Conservation (phyloP, 2,797 vertebrate genomes). For the Malurus splendens region DNA sequence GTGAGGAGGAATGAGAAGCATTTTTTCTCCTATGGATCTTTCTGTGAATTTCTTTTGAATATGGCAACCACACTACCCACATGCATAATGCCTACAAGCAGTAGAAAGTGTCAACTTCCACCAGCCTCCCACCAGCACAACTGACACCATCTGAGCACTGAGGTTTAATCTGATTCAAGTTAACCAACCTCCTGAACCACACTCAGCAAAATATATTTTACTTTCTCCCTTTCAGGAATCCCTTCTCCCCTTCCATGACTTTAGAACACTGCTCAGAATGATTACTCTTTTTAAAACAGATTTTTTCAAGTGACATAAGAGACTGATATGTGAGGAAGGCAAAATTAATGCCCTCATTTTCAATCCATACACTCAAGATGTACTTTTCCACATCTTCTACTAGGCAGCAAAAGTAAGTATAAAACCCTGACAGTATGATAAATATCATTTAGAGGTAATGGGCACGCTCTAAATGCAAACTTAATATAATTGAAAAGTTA, state of each 20-base stretch:
- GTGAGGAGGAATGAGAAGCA: background rate
- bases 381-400: background rate
- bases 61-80: constrained; percentile 13
- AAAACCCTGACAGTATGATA: constrained; percentile 26
- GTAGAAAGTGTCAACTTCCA: constrained; percentile 6
- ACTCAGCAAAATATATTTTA: background rate
- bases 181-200: background rate
- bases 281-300: background rate
- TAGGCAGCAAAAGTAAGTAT: background rate
- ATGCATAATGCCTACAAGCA: background rate
- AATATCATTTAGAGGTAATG: constrained; percentile 18
- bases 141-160: background rate
- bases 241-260: background rate
- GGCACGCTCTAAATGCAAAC: constrained; percentile 16
- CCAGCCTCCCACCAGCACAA: constrained; percentile 13
- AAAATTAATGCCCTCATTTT: constrained; percentile 19
- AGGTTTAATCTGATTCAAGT: background rate
- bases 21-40: background rate
- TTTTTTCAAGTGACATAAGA: background rate
- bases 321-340: background rate
- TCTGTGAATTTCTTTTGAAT: background rate
- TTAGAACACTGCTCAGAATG: background rate
- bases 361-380: background rate
- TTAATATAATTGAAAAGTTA: constrained; percentile 40
- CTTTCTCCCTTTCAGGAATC: background rate